Percentiles rank a stretch among this genome's conserved stretches.
Evolutionary conservation across 2,113 vertebrate species (phyloP).

Genomic region (Lichenostomus cassidix): DNA sequence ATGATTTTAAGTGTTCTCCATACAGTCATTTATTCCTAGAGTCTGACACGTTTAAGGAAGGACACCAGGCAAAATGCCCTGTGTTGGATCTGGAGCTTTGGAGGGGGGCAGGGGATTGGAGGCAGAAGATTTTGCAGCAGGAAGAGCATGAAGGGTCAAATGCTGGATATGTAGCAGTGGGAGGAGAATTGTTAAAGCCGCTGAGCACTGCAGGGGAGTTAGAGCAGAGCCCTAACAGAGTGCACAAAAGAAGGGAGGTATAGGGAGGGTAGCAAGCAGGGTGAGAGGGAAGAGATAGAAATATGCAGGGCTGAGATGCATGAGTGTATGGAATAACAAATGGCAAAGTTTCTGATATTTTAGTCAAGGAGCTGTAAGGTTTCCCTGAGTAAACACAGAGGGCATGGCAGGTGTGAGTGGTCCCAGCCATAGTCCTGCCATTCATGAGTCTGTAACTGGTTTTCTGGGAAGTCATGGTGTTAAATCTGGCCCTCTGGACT

Average conservation of each 20-base stretch:
- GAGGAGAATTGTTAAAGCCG: background rate
- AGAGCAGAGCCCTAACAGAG: background rate
- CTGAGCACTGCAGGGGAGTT: background rate
- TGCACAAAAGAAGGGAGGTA: background rate
- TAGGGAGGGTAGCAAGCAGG: background rate
- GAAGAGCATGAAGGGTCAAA: background rate
- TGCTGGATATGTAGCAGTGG: background rate
- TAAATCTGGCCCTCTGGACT: background rate
- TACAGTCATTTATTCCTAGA: background rate
- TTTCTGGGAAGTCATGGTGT: slow-evolving; percentile 1
- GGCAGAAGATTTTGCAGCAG: background rate
- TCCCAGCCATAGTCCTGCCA: background rate
- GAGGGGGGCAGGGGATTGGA: background rate
- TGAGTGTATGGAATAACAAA: background rate
- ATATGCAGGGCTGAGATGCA: background rate
- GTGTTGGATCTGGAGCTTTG: background rate
- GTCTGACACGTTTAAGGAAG: background rate
- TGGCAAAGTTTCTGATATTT: background rate
- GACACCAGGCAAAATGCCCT: background rate
- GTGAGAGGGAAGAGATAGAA: background rate
- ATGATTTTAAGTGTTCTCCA: background rate
- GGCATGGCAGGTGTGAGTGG: background rate
- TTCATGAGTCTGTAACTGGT: background rate
- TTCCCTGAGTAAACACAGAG: background rate
- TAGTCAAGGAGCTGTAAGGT: background rate